Conservation (phyloP, 1,140 invertebrate genomes). For the Calliopsis andreniformis region DNA sequence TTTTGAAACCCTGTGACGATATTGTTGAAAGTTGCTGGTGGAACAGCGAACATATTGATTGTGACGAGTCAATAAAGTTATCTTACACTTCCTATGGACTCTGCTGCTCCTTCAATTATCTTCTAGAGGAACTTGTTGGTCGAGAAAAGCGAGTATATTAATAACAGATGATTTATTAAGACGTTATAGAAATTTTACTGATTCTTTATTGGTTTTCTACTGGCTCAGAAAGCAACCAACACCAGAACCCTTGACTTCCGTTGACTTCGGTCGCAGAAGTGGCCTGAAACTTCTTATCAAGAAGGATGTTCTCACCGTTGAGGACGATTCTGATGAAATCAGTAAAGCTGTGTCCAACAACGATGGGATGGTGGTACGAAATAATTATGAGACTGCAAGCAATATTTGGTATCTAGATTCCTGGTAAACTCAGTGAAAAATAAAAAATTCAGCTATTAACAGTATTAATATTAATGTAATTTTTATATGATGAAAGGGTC, state of each 20-base stretch:
- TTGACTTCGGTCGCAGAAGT: constrained; percentile 17
- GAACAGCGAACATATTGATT: constrained; percentile 23
- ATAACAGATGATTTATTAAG: background rate
- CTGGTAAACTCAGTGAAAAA: too few relatives aligned
- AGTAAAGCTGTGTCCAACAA: background rate
- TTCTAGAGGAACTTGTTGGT: constrained; percentile 41
- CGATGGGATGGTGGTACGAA: background rate
- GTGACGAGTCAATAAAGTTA: constrained; percentile 21
- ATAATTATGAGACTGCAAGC: too few relatives aligned
- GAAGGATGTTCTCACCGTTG: background rate
- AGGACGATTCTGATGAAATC: background rate
- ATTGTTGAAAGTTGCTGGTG: constrained; percentile 53
- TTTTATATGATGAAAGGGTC: too few relatives aligned
- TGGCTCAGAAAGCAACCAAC: background rate
- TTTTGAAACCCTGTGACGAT: constrained; percentile 48
- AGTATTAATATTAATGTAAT: too few relatives aligned
- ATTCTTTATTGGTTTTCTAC: background rate
- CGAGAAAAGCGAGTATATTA: constrained; percentile 35
- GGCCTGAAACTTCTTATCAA: constrained; percentile 33
- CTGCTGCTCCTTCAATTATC: constrained; percentile 65
- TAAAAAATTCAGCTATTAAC: too few relatives aligned
- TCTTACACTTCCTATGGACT: constrained; percentile 47
- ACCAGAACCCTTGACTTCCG: background rate
- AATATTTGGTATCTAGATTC: too few relatives aligned
- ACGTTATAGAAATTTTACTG: background rate